Conservation (phyloP, 2,888 invertebrate genomes). For the Strigamia crassipes region DNA sequence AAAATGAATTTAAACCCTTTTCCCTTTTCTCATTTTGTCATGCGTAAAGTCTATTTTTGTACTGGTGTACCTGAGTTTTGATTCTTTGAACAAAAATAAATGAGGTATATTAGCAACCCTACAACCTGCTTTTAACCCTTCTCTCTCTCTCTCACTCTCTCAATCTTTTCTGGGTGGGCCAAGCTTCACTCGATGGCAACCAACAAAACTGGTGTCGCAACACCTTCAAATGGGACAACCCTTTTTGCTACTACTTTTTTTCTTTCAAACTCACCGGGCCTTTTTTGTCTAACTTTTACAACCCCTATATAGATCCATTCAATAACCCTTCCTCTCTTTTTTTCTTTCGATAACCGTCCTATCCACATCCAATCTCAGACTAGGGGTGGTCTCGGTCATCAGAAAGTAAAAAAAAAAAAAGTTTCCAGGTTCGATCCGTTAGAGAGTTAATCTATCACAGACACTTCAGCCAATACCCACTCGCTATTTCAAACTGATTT, state of each 20-base stretch:
- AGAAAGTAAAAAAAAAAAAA: neutral
- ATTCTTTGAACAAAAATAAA: neutral
- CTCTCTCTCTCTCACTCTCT: neutral
- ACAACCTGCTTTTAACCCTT: constrained; percentile 19
- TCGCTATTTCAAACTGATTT: no score
- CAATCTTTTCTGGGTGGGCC: constrained; percentile 20
- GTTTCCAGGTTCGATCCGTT: neutral
- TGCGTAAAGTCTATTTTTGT: neutral
- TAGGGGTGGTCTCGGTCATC: constrained; percentile 24
- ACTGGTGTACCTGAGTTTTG: constrained; percentile 20
- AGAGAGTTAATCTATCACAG: neutral
- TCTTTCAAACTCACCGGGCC: neutral
- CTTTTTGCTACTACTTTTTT: neutral
- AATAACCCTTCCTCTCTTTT: constrained; percentile 6
- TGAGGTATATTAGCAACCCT: constrained; percentile 25
- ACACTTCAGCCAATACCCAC: neutral
- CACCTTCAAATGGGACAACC: constrained; percentile 15
- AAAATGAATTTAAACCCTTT: constrained; percentile 24
- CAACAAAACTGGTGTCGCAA: constrained; percentile 24
- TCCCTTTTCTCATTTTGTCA: neutral
- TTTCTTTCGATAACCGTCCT: neutral
- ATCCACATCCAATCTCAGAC: constrained; percentile 35
- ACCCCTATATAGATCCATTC: constrained; percentile 27
- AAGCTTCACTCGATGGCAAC: neutral
- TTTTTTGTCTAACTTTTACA: constrained; percentile 38